Percentiles rank a stretch among this genome's conserved stretches.
These are phyloP conservation scores for Microtus oregoni DNA, from an alignment of 2,113 vertebrate genomes.

Conservation along the genomic window DNA sequence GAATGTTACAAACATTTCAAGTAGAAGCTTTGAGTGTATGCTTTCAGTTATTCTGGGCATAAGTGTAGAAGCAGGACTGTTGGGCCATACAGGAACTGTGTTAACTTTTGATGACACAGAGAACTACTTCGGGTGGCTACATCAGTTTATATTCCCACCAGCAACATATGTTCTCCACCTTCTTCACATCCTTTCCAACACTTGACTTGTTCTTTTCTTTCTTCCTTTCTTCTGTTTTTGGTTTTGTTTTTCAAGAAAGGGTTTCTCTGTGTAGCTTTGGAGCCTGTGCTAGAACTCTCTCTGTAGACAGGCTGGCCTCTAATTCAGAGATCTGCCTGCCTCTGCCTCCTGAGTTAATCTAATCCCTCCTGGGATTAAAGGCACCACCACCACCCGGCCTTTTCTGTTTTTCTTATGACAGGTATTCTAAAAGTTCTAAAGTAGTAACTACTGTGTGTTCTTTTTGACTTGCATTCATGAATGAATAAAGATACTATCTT, in stretches of 20 bases:
- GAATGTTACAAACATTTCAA: background rate
- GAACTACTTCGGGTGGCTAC: background rate
- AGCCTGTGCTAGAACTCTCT: too few species aligned
- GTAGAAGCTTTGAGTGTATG: background rate
- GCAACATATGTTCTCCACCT: background rate
- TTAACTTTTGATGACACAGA: background rate
- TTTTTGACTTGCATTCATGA: background rate
- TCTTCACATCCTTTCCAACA: background rate
- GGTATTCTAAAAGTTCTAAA: background rate
- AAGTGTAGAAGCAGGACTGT: background rate
- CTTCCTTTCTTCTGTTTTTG: background rate
- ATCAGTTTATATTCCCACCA: background rate
- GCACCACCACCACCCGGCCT: too few species aligned
- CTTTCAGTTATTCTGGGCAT: background rate
- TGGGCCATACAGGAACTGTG: background rate
- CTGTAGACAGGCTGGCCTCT: too few species aligned
- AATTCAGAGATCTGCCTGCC: too few species aligned
- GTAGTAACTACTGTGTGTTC: background rate
- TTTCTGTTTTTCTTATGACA: background rate
- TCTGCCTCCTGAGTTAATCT: too few species aligned
- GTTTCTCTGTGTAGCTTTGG: too few species aligned
- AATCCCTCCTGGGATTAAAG: too few species aligned
- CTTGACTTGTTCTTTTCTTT: background rate
- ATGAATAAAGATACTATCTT: background rate
- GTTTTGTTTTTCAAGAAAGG: too few species aligned